Conservation (phyloP, 1,140 invertebrate species). For the Holcopasites calliopsidis region DNA sequence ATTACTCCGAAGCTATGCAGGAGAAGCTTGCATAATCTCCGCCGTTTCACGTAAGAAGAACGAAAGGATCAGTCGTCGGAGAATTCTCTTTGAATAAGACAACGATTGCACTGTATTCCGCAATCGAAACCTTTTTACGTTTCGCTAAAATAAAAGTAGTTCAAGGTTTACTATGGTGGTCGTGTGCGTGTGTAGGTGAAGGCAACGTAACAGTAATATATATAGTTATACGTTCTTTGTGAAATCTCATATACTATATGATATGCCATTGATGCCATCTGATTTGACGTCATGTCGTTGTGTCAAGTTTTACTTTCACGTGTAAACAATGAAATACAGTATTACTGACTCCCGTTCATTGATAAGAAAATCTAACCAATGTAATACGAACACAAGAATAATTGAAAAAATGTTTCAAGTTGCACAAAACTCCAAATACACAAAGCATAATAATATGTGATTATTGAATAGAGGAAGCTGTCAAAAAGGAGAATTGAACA, state of each 20-base stretch:
- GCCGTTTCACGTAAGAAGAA: slow-evolving; percentile 43
- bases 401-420: background rate
- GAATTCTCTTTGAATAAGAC: slow-evolving; percentile 59
- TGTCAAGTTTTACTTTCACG: background rate
- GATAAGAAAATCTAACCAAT: background rate
- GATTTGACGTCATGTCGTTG: background rate
- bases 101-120: slow-evolving; percentile 62
- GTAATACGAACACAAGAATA: background rate
- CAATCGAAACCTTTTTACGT: slow-evolving; percentile 62
- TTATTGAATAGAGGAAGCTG: background rate
- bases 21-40: too few relatives aligned
- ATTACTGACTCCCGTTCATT: background rate
- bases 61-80: slow-evolving; percentile 52
- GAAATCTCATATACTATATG: background rate
- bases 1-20: slow-evolving; percentile 39
- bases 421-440: background rate
- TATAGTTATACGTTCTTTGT: background rate
- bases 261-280: slow-evolving; percentile 4
- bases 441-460: background rate
- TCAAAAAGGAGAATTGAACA: background rate
- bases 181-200: background rate
- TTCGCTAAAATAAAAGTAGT: slow-evolving; percentile 61
- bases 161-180: slow-evolving; percentile 66
- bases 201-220: background rate
- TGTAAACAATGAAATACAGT: background rate